Conservation (phyloP, 1,140 invertebrate genomes). For the Dreissena rostriformis region DNA sequence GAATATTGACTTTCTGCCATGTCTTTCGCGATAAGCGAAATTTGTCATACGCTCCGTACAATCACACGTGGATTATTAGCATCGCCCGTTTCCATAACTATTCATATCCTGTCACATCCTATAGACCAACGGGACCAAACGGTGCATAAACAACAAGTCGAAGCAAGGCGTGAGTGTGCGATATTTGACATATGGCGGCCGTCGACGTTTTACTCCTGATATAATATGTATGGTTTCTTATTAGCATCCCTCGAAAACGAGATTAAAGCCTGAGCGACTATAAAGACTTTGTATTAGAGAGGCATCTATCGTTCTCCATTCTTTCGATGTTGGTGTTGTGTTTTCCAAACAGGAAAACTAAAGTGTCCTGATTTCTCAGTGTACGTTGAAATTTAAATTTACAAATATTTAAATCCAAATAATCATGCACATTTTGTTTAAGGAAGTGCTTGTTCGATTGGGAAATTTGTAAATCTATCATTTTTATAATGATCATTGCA, state of each 20-base stretch:
- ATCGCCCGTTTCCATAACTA: constrained; percentile 18
- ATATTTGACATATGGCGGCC: neutral
- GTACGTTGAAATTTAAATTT: too few relatives aligned
- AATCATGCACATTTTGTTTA: too few relatives aligned
- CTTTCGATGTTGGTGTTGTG: too few relatives aligned
- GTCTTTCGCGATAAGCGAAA: neutral
- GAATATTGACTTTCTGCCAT: neutral
- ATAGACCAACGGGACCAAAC: neutral
- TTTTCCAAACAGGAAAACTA: too few relatives aligned
- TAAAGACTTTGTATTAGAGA: too few relatives aligned
- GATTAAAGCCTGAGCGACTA: too few relatives aligned
- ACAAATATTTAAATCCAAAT: too few relatives aligned
- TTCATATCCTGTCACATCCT: constrained; percentile 28
- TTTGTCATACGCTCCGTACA: neutral
- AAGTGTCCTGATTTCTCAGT: too few relatives aligned
- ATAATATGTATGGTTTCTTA: constrained; percentile 22
- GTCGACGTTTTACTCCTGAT: neutral
- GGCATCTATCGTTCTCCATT: too few relatives aligned
- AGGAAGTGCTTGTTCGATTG: too few relatives aligned
- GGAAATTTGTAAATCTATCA: too few relatives aligned
- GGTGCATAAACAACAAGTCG: constrained; percentile 39
- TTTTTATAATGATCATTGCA: too few relatives aligned
- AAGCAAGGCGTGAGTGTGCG: neutral
- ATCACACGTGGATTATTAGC: neutral
- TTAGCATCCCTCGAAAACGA: constrained; percentile 25